phyloP scores from a whole-genome alignment of 2,797 vertebrate species.

The Eospalax fontanierii region DNA sequence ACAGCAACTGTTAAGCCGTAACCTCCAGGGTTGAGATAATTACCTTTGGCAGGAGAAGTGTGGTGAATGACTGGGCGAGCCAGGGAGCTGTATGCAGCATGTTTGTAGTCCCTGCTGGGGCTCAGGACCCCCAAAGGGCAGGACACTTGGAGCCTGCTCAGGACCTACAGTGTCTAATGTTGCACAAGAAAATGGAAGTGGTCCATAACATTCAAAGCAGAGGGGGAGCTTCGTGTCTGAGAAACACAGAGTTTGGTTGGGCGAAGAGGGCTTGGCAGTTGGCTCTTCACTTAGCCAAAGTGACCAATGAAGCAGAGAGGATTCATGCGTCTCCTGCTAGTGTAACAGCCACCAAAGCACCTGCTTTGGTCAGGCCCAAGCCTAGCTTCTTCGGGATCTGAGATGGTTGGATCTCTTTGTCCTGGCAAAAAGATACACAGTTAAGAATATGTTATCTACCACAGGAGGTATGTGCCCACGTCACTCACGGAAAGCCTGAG shows the following conservation, averaged over 20 bases:
- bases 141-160: background rate
- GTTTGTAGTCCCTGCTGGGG: background rate
- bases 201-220: background rate
- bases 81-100: background rate
- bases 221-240: background rate
- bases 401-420: background rate
- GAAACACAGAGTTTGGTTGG: background rate
- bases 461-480: background rate
- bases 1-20: background rate
- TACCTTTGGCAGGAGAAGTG: background rate
- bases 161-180: fast-evolving
- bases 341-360: background rate
- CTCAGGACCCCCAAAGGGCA: background rate
- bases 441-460: background rate
- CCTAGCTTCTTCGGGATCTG: background rate
- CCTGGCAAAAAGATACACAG: background rate
- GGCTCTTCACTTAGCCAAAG: background rate
- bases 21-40: background rate
- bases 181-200: background rate
- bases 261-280: fast-evolving
- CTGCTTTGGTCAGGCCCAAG: background rate
- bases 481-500: background rate
- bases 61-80: background rate
- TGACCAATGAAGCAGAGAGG: background rate
- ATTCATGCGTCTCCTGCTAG: background rate